These are phyloP conservation scores for Dermatophagoides farinae DNA, from an alignment of 1,140 invertebrate species.

Conservation along the genomic window DNA sequence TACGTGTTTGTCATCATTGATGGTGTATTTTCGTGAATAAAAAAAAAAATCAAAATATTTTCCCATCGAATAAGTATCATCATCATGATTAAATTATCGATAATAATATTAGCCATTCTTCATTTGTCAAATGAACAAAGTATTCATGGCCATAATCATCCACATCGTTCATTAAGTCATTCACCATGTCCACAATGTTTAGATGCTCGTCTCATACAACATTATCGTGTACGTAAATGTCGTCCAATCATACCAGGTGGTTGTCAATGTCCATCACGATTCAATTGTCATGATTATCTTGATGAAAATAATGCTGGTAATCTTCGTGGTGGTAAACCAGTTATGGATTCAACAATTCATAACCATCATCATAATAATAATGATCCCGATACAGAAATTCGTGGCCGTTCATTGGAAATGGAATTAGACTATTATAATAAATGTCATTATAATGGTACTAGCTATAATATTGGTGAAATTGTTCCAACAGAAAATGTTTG, in stretches of 20 bases:
- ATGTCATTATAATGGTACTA: background rate
- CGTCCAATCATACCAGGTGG: slow-evolving; percentile 3
- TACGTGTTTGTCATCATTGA: no score
- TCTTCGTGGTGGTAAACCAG: background rate
- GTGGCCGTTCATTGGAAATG: background rate
- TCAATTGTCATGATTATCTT: background rate
- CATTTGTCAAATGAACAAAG: no score
- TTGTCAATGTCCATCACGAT: slow-evolving; percentile 14
- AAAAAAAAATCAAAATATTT: no score
- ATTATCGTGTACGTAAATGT: slow-evolving; percentile 13
- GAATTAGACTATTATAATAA: background rate
- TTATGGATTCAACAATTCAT: background rate
- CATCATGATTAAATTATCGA: no score
- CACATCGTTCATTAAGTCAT: background rate
- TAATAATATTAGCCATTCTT: no score
- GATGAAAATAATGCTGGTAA: background rate
- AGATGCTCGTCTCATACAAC: slow-evolving; percentile 12
- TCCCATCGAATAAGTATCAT: no score
- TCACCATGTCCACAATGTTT: background rate
- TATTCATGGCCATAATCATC: background rate
- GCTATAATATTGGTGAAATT: background rate
- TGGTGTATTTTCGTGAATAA: no score
- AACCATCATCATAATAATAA: background rate
- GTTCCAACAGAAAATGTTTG: background rate
- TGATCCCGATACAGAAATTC: background rate